These are phyloP conservation scores for Callionymus lyra DNA, from an alignment of 2,113 vertebrate species.

Conservation along the genomic window DNA sequence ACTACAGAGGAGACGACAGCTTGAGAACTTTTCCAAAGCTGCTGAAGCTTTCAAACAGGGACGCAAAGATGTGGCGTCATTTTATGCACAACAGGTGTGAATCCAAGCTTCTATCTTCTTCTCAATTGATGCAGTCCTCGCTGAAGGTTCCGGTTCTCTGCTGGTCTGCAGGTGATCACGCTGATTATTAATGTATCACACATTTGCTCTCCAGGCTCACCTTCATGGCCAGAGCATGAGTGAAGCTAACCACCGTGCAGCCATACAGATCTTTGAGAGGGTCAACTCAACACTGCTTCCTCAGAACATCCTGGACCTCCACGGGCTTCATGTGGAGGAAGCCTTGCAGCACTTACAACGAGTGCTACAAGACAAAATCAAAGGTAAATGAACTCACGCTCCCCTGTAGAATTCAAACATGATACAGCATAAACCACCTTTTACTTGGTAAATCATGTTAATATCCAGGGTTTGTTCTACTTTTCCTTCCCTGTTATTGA, in stretches of 20 bases:
- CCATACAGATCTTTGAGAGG: constrained; percentile 82
- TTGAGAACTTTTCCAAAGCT: constrained; percentile 81
- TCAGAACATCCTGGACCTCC: constrained; percentile 88
- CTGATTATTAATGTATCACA: not conserved
- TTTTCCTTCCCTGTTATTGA: constrained; percentile 3
- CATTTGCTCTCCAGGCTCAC: constrained; percentile 65
- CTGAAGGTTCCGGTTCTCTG: not conserved
- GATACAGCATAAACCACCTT: not conserved
- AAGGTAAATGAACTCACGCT: constrained; percentile 64
- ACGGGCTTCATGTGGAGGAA: constrained; percentile 91
- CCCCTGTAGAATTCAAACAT: no score
- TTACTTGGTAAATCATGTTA: no score
- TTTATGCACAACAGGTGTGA: constrained; percentile 87
- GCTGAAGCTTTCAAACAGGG: constrained; percentile 83
- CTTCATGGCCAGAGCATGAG: constrained; percentile 86
- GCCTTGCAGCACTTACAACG: constrained; percentile 75
- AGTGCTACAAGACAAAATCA: constrained; percentile 77
- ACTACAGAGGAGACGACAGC: constrained; percentile 76
- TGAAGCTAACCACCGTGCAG: constrained; percentile 85
- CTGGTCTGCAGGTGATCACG: not conserved
- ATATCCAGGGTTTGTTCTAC: constrained; percentile 9
- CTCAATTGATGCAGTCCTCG: not conserved
- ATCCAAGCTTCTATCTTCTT: not conserved
- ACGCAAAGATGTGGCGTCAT: constrained; percentile 82
- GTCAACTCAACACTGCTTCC: constrained; percentile 85